Evolutionary conservation across 2,888 invertebrate genomes (phyloP), one percentile per base, ranked within the genome.

Genomic region (Ligdia adustata): DNA sequence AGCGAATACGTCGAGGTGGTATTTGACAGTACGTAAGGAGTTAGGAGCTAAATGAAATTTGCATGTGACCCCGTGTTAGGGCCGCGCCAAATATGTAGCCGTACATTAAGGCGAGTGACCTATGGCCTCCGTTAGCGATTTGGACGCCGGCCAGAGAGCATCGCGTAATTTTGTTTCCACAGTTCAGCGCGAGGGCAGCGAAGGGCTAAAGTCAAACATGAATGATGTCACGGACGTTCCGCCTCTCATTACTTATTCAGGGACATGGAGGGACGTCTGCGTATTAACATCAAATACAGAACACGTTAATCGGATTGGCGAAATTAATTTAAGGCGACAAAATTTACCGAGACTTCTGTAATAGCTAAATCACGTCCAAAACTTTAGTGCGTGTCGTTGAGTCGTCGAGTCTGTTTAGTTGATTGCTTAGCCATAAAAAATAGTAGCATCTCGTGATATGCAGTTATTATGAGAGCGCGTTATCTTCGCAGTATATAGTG

Each of bases 31-130:
- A 45, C 27, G 32, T 29, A 45, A 52, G 49, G 39, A 49, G 37
- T 44, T 43, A 43, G 38, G 35, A 46, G 34, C 39, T 39, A 35
- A 44, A 49, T 50, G 18, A 52, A 52, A 49, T 56, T 60, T 51
- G 53, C 57, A 55, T 60, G 57, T 52, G 53, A 37, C 49, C 35
- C 43, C 12, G 28, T 50, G 42, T 50, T 47, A 55, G 55, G 50
- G 49, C 38, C 22, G 44, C 26, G 69, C 73, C 72, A 76, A 74
- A 78, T 75, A 73, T 78, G 72, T 75, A 74, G 73, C 68, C 72
- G 68, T 72, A 76, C 82, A 79, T 81, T 80, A 79, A 74, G 72
- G 68, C 73, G 77, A 77, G 80, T 83, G 81, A 84, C 78, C 78
- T 78, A 80, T 51, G 78, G 72, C 70, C 76, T 66, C 66, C 56